phyloP scores from a whole-genome alignment of 2,888 invertebrate species.

The Apamea epomidion region DNA sequence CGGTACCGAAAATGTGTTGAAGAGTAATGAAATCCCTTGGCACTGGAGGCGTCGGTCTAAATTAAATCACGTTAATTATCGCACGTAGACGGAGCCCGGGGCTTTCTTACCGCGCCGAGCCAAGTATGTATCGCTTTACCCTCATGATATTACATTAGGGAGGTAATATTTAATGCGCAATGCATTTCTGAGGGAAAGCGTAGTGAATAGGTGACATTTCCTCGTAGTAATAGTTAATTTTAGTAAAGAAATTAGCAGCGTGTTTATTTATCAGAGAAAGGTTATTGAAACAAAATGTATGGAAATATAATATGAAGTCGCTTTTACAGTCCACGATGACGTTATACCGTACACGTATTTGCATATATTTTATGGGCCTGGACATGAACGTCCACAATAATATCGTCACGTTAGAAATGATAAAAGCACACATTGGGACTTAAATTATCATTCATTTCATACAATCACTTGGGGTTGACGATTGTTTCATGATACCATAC shows the following conservation, averaged over 20 bases:
- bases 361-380: background rate
- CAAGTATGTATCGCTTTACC: slow-evolving; percentile 47
- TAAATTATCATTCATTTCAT: background rate
- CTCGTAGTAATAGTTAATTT: background rate
- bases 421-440: background rate
- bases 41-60: slow-evolving; percentile 80
- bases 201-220: background rate
- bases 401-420: background rate
- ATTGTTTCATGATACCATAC: background rate
- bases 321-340: background rate
- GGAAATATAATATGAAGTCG: background rate
- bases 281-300: background rate
- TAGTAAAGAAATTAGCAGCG: background rate
- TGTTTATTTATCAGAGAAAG: background rate
- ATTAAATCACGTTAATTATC: slow-evolving; percentile 86
- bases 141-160: slow-evolving; percentile 44
- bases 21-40: slow-evolving; percentile 85
- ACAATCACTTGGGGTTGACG: background rate
- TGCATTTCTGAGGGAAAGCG: slow-evolving; percentile 39
- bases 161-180: slow-evolving; percentile 45
- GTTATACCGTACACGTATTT: background rate
- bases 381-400: background rate
- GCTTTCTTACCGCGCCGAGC: slow-evolving; percentile 50
- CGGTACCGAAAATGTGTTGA: slow-evolving; percentile 78
- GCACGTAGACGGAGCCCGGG: slow-evolving; percentile 71